Evolutionary conservation across 2,888 invertebrate species (phyloP).

Genomic region (Himalopsyche kuldschensis): DNA sequence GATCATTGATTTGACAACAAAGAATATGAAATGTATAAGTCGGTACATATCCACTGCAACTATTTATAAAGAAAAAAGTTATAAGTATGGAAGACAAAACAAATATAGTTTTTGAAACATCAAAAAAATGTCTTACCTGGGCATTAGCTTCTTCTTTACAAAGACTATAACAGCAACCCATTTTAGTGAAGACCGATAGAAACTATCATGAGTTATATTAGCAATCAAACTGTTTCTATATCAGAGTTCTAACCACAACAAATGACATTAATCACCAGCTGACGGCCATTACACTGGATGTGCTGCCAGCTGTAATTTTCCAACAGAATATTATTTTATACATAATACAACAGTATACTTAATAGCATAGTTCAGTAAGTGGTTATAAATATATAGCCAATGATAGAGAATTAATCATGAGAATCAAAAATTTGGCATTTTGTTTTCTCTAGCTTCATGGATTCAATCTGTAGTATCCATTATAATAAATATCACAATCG

Average conservation of each 20-base stretch:
- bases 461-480: too few relatives aligned
- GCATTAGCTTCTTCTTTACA: constrained; percentile 71
- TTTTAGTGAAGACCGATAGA: constrained; percentile 47
- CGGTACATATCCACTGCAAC: background rate
- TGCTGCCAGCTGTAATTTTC: background rate
- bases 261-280: constrained; percentile 31
- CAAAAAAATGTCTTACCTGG: constrained; percentile 57
- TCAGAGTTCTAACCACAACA: constrained; percentile 19
- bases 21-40: background rate
- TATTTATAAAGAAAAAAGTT: background rate
- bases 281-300: constrained; percentile 20
- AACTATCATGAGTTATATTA: constrained; percentile 8
- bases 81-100: background rate
- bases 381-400: too few relatives aligned
- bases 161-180: constrained; percentile 74
- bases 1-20: background rate
- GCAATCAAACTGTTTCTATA: background rate
- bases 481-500: too few relatives aligned
- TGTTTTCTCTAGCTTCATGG: too few relatives aligned
- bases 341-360: background rate
- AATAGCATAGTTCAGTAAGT: background rate
- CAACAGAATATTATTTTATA: background rate
- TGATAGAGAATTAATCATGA: too few relatives aligned
- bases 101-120: background rate
- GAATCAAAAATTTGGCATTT: too few relatives aligned